Base-by-base conservation (phyloP, 2,888 invertebrate species). In the Mythimna albipuncta region DNA sequence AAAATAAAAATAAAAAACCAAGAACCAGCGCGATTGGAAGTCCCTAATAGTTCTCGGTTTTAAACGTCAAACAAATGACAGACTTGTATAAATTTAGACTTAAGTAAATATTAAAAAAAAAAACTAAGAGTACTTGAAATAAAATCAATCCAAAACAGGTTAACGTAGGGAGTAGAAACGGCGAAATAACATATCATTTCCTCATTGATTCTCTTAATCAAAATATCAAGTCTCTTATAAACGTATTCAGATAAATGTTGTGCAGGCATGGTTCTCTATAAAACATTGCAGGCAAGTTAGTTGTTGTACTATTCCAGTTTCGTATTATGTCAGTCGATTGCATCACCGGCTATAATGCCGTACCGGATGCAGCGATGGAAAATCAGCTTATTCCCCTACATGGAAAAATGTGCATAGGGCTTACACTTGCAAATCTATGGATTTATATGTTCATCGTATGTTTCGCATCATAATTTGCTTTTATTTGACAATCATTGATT, bases 301-400 rank as follows among this genome's bases (percentile, higher is more conserved):
- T 71, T 52, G 72, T 55, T 64, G 65, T 52, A 68, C 16, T 63
- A 82, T 68, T 77, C 72, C 72, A 79, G 83, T 82, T 78, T 63
- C 10, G 13, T 65, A 68, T 65, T 72, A 65, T 77, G 77, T 65
- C 72, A 72, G 72, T 41, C 68, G 72, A 79, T 93, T 93, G 89
- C 93, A 91, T 93, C 89, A 93, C 85, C 81, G 84, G 79, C 79
- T 77, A 87, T 88, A 90, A 88, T 87, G 86, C 82, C 83, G 84
- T 87, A 86, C 90, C 90, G 91, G 91, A 91, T 90, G 87, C 88
- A 82, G 82, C 85, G 87, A 89, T 90, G 91, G 91, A 92, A 93
- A 91, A 92, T 89, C 91, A 80, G 82, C 88, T 87, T 84, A 87
- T 87, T n/a, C n/a, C 93, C 93, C 79, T 90, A 90, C 89, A 93